These are phyloP conservation scores for Staurois parvus DNA, from an alignment of 2,797 vertebrate species.

Conservation along the genomic window DNA sequence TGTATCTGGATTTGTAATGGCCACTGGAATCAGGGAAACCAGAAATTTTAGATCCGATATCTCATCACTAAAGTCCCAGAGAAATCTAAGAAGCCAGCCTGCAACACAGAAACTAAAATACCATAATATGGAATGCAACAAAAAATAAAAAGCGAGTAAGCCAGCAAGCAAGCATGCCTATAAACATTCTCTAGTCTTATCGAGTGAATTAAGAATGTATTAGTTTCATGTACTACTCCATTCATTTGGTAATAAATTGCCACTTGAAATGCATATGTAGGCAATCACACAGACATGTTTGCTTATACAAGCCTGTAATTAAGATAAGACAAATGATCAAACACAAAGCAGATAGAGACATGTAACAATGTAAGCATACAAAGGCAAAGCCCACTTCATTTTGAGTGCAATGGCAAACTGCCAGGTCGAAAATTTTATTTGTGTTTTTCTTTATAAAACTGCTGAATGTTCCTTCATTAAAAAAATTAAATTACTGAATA, in stretches of 20 bases:
- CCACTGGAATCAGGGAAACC: too few species aligned
- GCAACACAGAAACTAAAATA: too few species aligned
- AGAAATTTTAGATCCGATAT: too few species aligned
- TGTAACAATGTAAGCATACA: not conserved
- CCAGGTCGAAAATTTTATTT: not conserved
- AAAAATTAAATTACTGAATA: too few species aligned
- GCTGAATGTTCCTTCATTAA: not conserved
- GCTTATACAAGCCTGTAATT: constrained; percentile 25
- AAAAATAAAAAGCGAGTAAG: too few species aligned
- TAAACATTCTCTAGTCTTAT: not conserved
- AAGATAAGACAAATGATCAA: constrained; percentile 9
- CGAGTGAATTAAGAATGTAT: not conserved
- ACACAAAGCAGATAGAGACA: constrained; percentile 3
- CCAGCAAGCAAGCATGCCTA: not conserved
- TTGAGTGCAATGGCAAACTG: not conserved
- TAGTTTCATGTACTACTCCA: not conserved
- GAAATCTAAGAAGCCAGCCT: too few species aligned
- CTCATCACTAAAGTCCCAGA: too few species aligned
- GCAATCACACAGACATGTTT: not conserved
- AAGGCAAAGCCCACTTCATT: not conserved
- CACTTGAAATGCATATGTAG: not conserved
- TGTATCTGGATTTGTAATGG: too few species aligned
- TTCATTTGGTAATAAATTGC: constrained; percentile 5
- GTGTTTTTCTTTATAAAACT: not conserved
- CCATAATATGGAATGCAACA: too few species aligned